Evolutionary conservation across 1,140 invertebrate genomes (phyloP), one percentile per base, ranked within the genome.

Genomic region (Pachyrhynchus sulphureomaculatus): DNA sequence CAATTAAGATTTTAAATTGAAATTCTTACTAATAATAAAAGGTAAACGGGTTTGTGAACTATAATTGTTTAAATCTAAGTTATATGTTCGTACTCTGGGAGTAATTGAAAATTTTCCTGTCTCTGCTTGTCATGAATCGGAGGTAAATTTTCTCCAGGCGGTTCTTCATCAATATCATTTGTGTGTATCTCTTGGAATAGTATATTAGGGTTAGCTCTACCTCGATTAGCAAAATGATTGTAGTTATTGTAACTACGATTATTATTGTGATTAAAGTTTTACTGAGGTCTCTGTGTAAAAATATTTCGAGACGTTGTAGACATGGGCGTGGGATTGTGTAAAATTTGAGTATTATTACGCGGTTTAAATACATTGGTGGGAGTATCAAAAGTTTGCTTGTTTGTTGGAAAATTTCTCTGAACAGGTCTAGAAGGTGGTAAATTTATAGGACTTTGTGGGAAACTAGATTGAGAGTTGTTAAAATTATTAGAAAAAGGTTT

Each of bases 1-100:
- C 45, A 24, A 48, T n/a, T n/a, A 48, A 10, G n/a, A 48, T 48
- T 48, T 48, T 26, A 48, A n/a, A 29, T 48, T 48, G 17, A n/a
- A 48, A 4, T 17, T 23, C 2, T 48, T 21, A 24, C 20, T 24
- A 26, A 24, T n/a, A 17, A 48, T 48, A 17, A 21, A 23, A 5
- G 45, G 26, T 29, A 29, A 29, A 29, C 12, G 26, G 8, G 18
- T 48, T 48, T 48, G 45, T 4, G 12, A 4, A 4, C 9, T 48
- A n/a, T 24, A 48, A 24, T 48, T 48, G 26, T 48, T 48, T 48
- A 48, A 48, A 10, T 33, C 29, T 48, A 48, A 48, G 9, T 48
- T 10, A 10, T 29, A 29, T 29, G 6, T 26, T 10, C 10, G n/a
- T 21, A n/a, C n/a, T 4, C 13, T 10, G 45, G n/a, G n/a, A 4